Percentiles rank a stretch among this genome's conserved stretches.
Evolutionary conservation across 2,888 invertebrate genomes (phyloP).

Genomic region (Taphrorychus bicolor): DNA sequence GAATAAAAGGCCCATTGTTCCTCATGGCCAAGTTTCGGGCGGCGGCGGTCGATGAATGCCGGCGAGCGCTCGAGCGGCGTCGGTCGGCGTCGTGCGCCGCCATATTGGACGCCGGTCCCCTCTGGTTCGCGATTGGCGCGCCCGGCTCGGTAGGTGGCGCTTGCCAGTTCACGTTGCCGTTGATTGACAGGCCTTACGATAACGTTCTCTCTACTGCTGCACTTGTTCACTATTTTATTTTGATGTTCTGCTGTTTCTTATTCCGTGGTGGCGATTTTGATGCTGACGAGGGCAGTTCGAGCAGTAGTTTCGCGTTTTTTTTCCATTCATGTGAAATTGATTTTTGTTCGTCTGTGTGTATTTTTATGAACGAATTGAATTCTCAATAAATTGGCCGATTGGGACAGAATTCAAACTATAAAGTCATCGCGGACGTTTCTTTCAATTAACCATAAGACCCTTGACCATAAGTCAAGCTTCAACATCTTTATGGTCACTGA

Average conservation of each 20-base stretch:
- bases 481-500: too few species aligned
- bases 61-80: conserved; percentile 43
- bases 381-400: too few species aligned
- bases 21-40: conserved; percentile 29
- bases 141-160: conserved; percentile 23
- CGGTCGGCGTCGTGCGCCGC: conserved; percentile 53
- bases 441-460: too few species aligned
- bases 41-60: conserved; percentile 45
- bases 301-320: conserved; percentile 18
- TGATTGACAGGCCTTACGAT: conserved; percentile 54
- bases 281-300: conserved; percentile 37
- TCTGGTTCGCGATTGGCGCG: conserved; percentile 42
- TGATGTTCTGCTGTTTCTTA: conserved; percentile 46
- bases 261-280: conserved; percentile 46
- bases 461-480: too few species aligned
- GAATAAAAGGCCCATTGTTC: conserved; percentile 35
- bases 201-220: conserved; percentile 45
- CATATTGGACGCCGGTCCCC: conserved; percentile 57
- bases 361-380: too few species aligned
- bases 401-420: too few species aligned
- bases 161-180: conserved; percentile 45
- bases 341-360: conserved; percentile 33
- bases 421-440: too few species aligned
- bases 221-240: conserved; percentile 53
- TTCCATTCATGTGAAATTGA: conserved; percentile 43